These are phyloP conservation scores for Rhinoderma darwinii DNA, from an alignment of 2,113 vertebrate genomes.

Conservation along the genomic window DNA sequence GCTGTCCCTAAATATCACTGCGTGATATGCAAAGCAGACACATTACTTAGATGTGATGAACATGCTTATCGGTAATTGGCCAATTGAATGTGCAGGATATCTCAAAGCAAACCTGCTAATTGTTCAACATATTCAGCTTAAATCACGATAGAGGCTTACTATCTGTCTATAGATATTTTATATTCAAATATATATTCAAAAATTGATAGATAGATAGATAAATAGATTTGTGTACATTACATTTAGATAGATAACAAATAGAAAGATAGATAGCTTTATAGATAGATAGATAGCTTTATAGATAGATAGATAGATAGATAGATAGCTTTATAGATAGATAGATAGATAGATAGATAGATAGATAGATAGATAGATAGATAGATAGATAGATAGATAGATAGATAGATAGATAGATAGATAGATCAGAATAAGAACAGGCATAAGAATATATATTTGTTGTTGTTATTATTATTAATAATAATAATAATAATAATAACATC, in stretches of 20 bases:
- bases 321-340: too few species aligned
- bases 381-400: too few species aligned
- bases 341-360: not conserved
- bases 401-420: not conserved
- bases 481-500: too few species aligned
- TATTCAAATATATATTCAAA: not conserved
- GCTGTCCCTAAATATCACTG: not conserved
- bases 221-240: too few species aligned
- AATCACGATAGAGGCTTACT: not conserved
- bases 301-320: not conserved
- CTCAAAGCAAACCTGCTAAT: constrained; percentile 19
- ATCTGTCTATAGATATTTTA: not conserved
- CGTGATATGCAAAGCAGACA: constrained; percentile 43
- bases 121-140: not conserved
- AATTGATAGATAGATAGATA: not conserved
- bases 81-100: constrained; percentile 40
- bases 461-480: too few species aligned
- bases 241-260: too few species aligned
- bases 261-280: too few species aligned
- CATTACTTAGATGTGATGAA: constrained; percentile 47
- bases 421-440: too few species aligned
- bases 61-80: constrained; percentile 41
- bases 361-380: too few species aligned
- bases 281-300: too few species aligned
- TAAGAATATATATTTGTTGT: too few species aligned